Conservation (phyloP, 2,888 invertebrate species). For the Cerceris ruficornis region DNA sequence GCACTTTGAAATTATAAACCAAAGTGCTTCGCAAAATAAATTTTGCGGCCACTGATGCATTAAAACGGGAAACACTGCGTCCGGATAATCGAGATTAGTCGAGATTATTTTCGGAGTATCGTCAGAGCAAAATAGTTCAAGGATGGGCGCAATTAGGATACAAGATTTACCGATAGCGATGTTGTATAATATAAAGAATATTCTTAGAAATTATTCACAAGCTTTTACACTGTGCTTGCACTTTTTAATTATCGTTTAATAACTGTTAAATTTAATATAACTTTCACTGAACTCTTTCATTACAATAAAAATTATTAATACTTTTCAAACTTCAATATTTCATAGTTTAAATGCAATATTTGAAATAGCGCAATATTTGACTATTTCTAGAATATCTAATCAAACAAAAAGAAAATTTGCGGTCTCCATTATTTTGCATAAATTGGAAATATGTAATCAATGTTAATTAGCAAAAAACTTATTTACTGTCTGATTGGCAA, state of each 20-base stretch:
- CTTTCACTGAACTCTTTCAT: too few relatives aligned
- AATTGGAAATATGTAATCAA: not conserved
- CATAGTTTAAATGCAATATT: too few relatives aligned
- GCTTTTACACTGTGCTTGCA: not conserved
- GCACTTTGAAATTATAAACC: not conserved
- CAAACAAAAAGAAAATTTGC: too few relatives aligned
- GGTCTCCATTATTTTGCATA: too few relatives aligned
- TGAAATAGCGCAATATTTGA: too few relatives aligned
- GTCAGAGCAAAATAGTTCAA: slow-evolving; percentile 50
- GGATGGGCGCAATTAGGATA: slow-evolving; percentile 49
- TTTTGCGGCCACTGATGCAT: too few relatives aligned
- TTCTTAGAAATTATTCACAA: too few relatives aligned
- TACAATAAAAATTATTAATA: too few relatives aligned
- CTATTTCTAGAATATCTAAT: too few relatives aligned
- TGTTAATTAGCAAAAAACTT: not conserved
- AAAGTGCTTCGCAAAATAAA: not conserved
- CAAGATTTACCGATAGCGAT: slow-evolving; percentile 28
- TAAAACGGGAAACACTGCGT: too few relatives aligned
- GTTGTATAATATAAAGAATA: not conserved
- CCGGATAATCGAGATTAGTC: slow-evolving; percentile 31
- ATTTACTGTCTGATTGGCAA: too few relatives aligned
- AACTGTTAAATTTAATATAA: not conserved
- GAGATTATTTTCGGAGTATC: slow-evolving; percentile 37
- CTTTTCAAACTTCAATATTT: too few relatives aligned
- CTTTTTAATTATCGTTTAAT: not conserved